Evolutionary conservation across 2,888 invertebrate genomes (phyloP), one percentile per base, ranked within the genome.

Genomic region (Apoda limacodes): DNA sequence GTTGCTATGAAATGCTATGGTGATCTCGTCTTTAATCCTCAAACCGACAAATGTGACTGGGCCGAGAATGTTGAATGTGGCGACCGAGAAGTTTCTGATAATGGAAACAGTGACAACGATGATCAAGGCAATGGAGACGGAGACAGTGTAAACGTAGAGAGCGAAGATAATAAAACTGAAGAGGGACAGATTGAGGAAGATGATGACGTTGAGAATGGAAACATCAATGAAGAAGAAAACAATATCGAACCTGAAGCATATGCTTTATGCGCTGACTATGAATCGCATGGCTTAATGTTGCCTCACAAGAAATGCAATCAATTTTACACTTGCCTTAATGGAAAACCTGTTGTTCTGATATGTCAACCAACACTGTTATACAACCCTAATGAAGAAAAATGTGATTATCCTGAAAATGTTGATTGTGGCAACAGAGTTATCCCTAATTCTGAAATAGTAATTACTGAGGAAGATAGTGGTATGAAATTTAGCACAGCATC

Each of bases 371-470:
- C 30, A 10, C 46, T 61, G 5, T 29, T 55, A 5, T 66, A 46
- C 36, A 56, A 63, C 31, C 49, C 54, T 0, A 13, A 30, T 1
- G 43, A 17, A 1, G 39, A 55, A 25, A 33, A 34, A 13, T 67
- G 66, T 31, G 64, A 64, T 26, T 62, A 57, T 57, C 50, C 60
- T 1, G 19, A 41, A 1, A 47, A 52, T 24, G 62, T 66, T 2
- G 35, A 50, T 0, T 68, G 67, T 30, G 54, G 51, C 1, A 43
- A 52, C n/a, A 53, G 57, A 41, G 25, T 37, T 2, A 48, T 38
- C 4, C 34, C 36, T 5, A 39, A 33, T 10, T 25, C 23, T 9
- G 34, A 28, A 11, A 26, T 19, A 17, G n/a, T 19, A 6, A 12
- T 25, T 20, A 13, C 26, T 22, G 29, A 20, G 22, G 32, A 28